phyloP scores from a whole-genome alignment of 2,113 vertebrate genomes.

The Arothron firmamentum region DNA sequence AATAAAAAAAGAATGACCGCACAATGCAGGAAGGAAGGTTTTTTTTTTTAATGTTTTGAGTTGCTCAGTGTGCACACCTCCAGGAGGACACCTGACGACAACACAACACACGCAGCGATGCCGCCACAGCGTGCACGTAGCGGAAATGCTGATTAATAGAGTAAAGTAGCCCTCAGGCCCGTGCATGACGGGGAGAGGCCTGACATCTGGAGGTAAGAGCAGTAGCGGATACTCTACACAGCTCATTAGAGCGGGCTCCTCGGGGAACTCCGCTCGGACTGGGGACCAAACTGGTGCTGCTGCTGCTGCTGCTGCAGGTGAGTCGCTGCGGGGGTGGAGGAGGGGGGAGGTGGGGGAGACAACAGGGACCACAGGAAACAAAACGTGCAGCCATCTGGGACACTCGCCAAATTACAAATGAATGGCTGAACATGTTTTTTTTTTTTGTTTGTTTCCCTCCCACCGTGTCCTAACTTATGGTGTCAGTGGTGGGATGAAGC shows the following conservation, averaged over 20 bases:
- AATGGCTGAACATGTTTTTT: slow-evolving; percentile 7
- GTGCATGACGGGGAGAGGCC: slow-evolving; percentile 5
- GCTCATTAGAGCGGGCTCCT: slow-evolving; percentile 60
- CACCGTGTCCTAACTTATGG: background rate
- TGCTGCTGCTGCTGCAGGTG: slow-evolving; percentile 49
- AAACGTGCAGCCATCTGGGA: slow-evolving; percentile 52
- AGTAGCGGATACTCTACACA: slow-evolving; percentile 35
- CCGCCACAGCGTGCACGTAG: slow-evolving; percentile 19
- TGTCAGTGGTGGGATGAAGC: slow-evolving; percentile 20
- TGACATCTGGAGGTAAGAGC: slow-evolving; percentile 53
- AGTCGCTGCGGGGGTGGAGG: slow-evolving; percentile 37
- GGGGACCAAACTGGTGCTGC: slow-evolving; percentile 46
- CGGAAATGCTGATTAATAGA: slow-evolving; percentile 31
- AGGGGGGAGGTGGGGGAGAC: slow-evolving; percentile 7
- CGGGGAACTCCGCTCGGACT: slow-evolving; percentile 37
- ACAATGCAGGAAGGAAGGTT: too few relatives aligned
- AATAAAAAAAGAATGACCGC: too few relatives aligned
- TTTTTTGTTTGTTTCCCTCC: too few relatives aligned
- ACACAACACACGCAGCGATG: slow-evolving; percentile 38
- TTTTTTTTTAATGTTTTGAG: background rate
- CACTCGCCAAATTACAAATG: background rate
- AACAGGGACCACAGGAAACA: slow-evolving; percentile 55
- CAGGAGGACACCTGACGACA: slow-evolving; percentile 19
- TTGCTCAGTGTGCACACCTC: slow-evolving; percentile 18
- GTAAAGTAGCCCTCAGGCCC: slow-evolving; percentile 36